Percentiles rank a stretch among this genome's conserved stretches.
Evolutionary conservation across 2,888 invertebrate species (phyloP).

Genomic region (Gerris lacustris): DNA sequence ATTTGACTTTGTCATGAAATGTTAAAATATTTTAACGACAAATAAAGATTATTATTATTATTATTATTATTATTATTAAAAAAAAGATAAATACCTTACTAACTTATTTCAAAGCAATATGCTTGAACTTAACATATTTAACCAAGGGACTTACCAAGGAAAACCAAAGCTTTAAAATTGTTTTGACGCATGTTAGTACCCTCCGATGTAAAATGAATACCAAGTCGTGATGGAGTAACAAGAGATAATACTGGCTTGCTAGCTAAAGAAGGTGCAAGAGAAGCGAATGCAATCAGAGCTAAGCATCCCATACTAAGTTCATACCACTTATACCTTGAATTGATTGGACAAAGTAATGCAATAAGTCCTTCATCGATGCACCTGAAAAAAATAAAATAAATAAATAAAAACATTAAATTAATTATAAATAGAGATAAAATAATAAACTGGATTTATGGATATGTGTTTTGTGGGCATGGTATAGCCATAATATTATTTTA

Average conservation of each 20-base stretch:
- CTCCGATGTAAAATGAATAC: neutral
- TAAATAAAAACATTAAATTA: neutral
- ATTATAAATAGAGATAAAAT: too few relatives aligned
- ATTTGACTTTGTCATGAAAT: too few relatives aligned
- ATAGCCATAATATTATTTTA: too few relatives aligned
- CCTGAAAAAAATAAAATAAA: neutral
- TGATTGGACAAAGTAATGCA: neutral
- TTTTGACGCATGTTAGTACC: neutral
- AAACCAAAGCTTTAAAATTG: neutral
- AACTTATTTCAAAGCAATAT: too few relatives aligned
- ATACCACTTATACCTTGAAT: neutral
- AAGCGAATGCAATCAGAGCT: neutral
- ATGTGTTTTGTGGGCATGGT: too few relatives aligned
- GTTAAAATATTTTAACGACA: too few relatives aligned
- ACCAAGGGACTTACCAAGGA: neutral
- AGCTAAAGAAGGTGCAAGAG: neutral
- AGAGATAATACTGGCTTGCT: neutral
- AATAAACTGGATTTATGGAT: too few relatives aligned
- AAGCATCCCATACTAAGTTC: neutral
- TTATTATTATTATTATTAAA: too few relatives aligned
- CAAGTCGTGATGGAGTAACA: neutral
- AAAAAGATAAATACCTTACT: too few relatives aligned
- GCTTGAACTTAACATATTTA: too few relatives aligned
- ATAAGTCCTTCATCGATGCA: neutral
- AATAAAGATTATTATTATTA: too few relatives aligned